These are phyloP conservation scores for Noctua pronuba DNA, from an alignment of 2,888 invertebrate genomes.

Conservation along the genomic window DNA sequence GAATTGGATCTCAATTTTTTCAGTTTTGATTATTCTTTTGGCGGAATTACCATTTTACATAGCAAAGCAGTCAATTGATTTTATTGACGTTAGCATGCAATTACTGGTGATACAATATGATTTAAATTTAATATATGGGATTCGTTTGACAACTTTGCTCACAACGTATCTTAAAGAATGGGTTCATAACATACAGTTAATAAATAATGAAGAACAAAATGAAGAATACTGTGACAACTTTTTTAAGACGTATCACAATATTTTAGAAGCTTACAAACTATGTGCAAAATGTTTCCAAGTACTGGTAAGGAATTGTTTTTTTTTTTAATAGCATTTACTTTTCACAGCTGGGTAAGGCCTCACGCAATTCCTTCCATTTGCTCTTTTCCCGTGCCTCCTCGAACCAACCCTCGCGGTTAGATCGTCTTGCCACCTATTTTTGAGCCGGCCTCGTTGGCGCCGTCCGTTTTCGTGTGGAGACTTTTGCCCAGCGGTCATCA, in stretches of 20 bases:
- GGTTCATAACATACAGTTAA: neutral
- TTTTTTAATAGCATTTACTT: too few relatives aligned
- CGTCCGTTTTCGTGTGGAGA: too few relatives aligned
- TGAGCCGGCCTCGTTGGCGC: too few relatives aligned
- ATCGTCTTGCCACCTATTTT: too few relatives aligned
- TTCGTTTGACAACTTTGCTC: conserved; percentile 8
- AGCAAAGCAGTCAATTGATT: neutral
- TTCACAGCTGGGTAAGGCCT: too few relatives aligned
- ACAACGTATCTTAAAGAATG: conserved; percentile 9
- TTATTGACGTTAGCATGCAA: neutral
- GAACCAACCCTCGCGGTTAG: too few relatives aligned
- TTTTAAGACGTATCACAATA: neutral
- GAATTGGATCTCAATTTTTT: neutral
- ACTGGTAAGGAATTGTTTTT: conserved; percentile 4
- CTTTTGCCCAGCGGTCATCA: too few relatives aligned
- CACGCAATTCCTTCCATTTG: too few relatives aligned
- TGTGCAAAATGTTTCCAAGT: neutral
- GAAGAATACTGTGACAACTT: neutral
- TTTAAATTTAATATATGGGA: conserved; percentile 17
- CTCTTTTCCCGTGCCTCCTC: too few relatives aligned
- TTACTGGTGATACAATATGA: neutral
- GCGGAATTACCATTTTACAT: too few relatives aligned
- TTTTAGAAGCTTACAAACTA: conserved; percentile 12
- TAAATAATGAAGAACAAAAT: neutral
- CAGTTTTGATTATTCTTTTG: neutral